These are phyloP conservation scores for Mythimna ferrago DNA, from an alignment of 2,888 invertebrate species.

Conservation along the genomic window DNA sequence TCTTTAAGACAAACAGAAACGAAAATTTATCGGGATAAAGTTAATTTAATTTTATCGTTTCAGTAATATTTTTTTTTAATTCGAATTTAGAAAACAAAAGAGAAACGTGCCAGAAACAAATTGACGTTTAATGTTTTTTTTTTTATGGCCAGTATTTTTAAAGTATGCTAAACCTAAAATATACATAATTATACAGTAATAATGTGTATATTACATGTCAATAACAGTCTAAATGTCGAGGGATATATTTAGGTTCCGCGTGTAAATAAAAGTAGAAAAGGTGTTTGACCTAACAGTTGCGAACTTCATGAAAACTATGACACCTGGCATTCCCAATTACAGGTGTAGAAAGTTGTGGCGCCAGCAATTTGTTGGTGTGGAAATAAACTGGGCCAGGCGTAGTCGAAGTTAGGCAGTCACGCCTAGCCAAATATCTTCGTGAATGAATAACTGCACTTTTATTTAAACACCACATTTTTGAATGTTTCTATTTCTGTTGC, in stretches of 20 bases:
- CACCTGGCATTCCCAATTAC: constrained; percentile 73
- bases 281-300: constrained; percentile 22
- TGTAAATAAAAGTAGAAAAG: constrained; percentile 30
- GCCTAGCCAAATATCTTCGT: constrained; percentile 64
- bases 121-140: too few relatives aligned
- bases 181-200: too few relatives aligned
- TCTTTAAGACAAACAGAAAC: too few relatives aligned
- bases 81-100: too few relatives aligned
- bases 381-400: constrained; percentile 72
- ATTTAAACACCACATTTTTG: constrained; percentile 22
- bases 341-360: constrained; percentile 71
- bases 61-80: too few relatives aligned
- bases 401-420: constrained; percentile 64
- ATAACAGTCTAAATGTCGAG: too few relatives aligned
- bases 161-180: too few relatives aligned
- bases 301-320: constrained; percentile 53
- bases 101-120: too few relatives aligned
- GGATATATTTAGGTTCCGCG: background rate
- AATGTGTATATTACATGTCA: too few relatives aligned
- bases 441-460: constrained; percentile 59
- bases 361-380: constrained; percentile 73
- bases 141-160: too few relatives aligned
- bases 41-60: too few relatives aligned
- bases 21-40: too few relatives aligned
- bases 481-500: background rate